phyloP scores from a whole-genome alignment of 2,797 vertebrate species.

The Gallirallus australis region DNA sequence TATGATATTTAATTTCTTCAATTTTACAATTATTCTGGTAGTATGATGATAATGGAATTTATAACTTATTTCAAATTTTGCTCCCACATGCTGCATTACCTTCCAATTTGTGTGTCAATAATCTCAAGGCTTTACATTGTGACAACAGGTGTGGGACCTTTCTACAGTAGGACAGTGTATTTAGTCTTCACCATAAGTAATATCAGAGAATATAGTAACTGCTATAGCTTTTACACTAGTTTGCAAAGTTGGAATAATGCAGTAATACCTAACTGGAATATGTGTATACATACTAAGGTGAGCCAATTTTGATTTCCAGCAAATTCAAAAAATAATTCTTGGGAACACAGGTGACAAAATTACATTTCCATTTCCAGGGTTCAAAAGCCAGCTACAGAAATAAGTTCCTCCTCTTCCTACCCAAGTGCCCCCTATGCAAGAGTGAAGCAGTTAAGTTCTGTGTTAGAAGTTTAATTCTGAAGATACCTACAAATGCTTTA shows the following conservation, averaged over 20 bases:
- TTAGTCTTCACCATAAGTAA: background rate
- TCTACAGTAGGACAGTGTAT: background rate
- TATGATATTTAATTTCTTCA: background rate
- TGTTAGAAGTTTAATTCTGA: background rate
- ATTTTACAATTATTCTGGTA: background rate
- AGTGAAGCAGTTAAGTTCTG: background rate
- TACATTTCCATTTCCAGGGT: background rate
- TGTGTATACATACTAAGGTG: background rate
- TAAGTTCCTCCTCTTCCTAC: background rate
- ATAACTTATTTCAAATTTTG: background rate
- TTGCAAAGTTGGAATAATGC: background rate
- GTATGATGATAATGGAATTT: background rate
- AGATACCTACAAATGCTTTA: background rate
- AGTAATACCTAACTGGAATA: background rate
- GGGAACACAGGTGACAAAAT: background rate
- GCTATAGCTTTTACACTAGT: background rate
- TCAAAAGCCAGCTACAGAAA: background rate
- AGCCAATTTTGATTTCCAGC: background rate
- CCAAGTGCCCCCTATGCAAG: background rate
- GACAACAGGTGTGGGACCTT: background rate
- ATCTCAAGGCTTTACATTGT: background rate
- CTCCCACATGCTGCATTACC: background rate
- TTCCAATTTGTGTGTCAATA: background rate
- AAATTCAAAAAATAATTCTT: background rate
- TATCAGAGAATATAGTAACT: background rate